Percentiles rank a stretch among this genome's conserved stretches.
Evolutionary conservation across 2,113 vertebrate genomes (phyloP).

Genomic region (Dascyllus trimaculatus): DNA sequence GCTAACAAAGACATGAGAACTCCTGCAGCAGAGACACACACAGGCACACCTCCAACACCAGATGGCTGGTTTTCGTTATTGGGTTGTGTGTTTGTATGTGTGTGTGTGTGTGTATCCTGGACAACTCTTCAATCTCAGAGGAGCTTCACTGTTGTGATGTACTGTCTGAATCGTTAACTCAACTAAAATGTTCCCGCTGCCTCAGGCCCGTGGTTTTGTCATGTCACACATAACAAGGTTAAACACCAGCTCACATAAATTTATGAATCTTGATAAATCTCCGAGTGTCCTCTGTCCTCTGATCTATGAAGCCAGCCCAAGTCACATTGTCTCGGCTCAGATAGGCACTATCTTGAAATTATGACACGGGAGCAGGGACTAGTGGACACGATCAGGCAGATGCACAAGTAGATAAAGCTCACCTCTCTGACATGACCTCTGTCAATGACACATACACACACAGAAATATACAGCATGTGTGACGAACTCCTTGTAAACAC

Average conservation of each 20-base stretch:
- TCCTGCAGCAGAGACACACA: slow-evolving; percentile 18
- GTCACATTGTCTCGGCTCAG: slow-evolving; percentile 36
- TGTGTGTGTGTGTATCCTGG: neutral
- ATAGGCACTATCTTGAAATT: slow-evolving; percentile 54
- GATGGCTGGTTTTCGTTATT: slow-evolving; percentile 15
- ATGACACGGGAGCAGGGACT: slow-evolving; percentile 54
- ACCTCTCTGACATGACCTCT: slow-evolving; percentile 67
- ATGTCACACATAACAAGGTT: slow-evolving; percentile 55
- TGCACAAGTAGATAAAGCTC: slow-evolving; percentile 62
- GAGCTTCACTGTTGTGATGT: slow-evolving; percentile 31
- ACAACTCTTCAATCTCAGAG: slow-evolving; percentile 34
- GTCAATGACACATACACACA: slow-evolving; percentile 38
- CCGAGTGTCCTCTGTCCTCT: slow-evolving; percentile 37
- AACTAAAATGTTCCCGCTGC: slow-evolving; percentile 20
- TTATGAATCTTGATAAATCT: slow-evolving; percentile 38
- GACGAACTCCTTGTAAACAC: neutral
- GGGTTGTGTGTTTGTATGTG: neutral
- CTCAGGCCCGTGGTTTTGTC: slow-evolving; percentile 31
- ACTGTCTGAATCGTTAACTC: slow-evolving; percentile 34
- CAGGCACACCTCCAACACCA: slow-evolving; percentile 35
- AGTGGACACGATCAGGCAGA: slow-evolving; percentile 45
- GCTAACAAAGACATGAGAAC: slow-evolving; percentile 62
- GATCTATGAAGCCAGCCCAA: slow-evolving; percentile 35
- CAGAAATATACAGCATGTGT: neutral
- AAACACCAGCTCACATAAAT: slow-evolving; percentile 38